Conservation (phyloP, 92 coral and sea anemone species). For the Chrysogorgia sp. region DNA sequence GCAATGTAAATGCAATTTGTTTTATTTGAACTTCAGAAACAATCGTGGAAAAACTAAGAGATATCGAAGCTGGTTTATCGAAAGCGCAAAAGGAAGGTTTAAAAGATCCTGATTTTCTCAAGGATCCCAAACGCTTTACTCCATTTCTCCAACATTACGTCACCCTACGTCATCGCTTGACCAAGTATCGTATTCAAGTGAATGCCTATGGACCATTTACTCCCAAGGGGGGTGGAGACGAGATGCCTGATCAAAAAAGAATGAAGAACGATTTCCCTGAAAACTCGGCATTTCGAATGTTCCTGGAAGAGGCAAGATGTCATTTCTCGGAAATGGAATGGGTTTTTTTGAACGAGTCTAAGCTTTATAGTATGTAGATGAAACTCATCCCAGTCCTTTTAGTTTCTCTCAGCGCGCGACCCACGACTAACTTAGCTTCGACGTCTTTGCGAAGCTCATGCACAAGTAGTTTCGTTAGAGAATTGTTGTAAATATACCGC, state of each 20-base stretch:
- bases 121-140: slow-evolving; percentile 23
- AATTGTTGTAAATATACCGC: no score
- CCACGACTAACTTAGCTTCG: no score
- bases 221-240: slow-evolving; percentile 36
- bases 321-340: slow-evolving; percentile 84
- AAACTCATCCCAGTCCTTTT: no score
- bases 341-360: slow-evolving; percentile 47
- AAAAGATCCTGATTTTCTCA: slow-evolving; percentile 56
- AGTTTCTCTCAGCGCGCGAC: no score
- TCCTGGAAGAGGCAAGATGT: slow-evolving; percentile 71
- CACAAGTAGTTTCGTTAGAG: no score
- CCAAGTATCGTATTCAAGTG: slow-evolving; percentile 79
- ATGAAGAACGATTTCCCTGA: slow-evolving; percentile 78
- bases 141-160: slow-evolving; percentile 69
- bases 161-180: slow-evolving; percentile 72
- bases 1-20: neutral
- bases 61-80: slow-evolving; percentile 68
- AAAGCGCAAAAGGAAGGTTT: slow-evolving; percentile 49
- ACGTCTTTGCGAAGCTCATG: no score
- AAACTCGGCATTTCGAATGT: slow-evolving; percentile 58
- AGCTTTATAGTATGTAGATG: slow-evolving; percentile 1
- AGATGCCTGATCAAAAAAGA: slow-evolving; percentile 42
- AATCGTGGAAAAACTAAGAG: slow-evolving; percentile 50
- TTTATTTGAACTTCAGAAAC: neutral
- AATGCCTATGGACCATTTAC: slow-evolving; percentile 91